phyloP scores from a whole-genome alignment of 1,140 invertebrate species.

The Trichoplusia ni region DNA sequence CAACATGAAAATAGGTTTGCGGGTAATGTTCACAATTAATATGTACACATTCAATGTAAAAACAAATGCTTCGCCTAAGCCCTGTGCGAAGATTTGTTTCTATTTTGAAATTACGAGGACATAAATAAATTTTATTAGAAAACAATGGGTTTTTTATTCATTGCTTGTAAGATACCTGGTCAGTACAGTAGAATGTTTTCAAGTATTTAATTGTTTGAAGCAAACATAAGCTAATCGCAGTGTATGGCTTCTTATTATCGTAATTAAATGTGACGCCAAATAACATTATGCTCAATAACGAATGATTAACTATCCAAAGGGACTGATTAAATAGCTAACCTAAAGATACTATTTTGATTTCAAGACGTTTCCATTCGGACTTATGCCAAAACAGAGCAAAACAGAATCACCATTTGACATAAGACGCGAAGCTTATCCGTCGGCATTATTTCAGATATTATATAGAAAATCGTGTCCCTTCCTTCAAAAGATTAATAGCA shows the following conservation, averaged over 20 bases:
- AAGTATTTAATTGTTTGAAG: constrained; percentile 4
- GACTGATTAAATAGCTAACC: not conserved
- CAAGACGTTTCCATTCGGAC: not conserved
- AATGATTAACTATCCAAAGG: not conserved
- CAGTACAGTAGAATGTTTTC: constrained; percentile 2
- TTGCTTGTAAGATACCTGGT: constrained; percentile 14
- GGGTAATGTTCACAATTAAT: not conserved
- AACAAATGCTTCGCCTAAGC: not conserved
- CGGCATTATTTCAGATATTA: constrained; percentile 10
- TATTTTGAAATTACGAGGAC: not conserved
- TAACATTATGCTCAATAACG: not conserved
- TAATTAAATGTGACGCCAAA: not conserved
- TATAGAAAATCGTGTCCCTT: constrained; percentile 33
- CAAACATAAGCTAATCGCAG: constrained; percentile 14
- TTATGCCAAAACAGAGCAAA: constrained; percentile 9
- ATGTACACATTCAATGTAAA: not conserved
- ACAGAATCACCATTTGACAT: constrained; percentile 12
- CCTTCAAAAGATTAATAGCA: constrained; percentile 64
- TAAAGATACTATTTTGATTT: not conserved
- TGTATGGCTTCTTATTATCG: constrained; percentile 3
- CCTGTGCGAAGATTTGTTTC: not conserved
- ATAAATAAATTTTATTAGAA: constrained; percentile 10
- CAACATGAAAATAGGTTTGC: not conserved
- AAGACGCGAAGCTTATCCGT: not conserved
- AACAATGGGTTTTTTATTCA: constrained; percentile 11